Base-by-base conservation (phyloP, 2,797 vertebrate genomes). In the Hemibagrus guttatus region DNA sequence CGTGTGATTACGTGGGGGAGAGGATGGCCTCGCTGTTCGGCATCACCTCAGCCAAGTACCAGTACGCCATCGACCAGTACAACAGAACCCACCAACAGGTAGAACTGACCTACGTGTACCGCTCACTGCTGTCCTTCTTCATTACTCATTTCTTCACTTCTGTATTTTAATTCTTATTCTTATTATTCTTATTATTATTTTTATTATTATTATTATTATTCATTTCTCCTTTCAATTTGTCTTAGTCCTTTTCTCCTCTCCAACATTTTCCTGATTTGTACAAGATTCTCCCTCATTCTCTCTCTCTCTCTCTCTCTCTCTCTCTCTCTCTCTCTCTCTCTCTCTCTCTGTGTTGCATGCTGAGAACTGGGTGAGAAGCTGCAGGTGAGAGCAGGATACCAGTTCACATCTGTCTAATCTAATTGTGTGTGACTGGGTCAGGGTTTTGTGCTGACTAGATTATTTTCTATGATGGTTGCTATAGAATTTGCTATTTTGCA, bases 21-120 rank as follows among this genome's bases (percentile, higher is more conserved):
- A 97, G 97, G 92, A 97, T 99, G 94, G 98, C 98, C 2, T 98
- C 97, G 19, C 95, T 98, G 89, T 96, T 99, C 85, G 98, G 98
- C 16, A 97, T 99, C 91, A 99, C 97, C 75, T 97, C 97, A 31
- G 97, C 98, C 76, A 99, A 99, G 91, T 99, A 99, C 92, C 98
- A 99, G 1, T 99, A 99, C 84, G 98, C 98, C 87, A 99, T 99
- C 54, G 98, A 99, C 85, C 97, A 99, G 89, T 98, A 99, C 93
- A 97, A 98, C 96, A 95, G 97, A 92, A 97, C 97, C 94, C 98
- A 98, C 94, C 97, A 96, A 90, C 97, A 99, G 97, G 98, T 99
- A 61, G 56, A 61, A 80, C 76, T 16, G n/a, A 2, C 1, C 26
- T 6, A 31, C 8, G 1, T 49, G 9, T 21, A 69, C 31, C 17